Evolutionary conservation across 2,113 vertebrate species (phyloP), one percentile per base, ranked within the genome.

Genomic region (Galemys pyrenaicus): DNA sequence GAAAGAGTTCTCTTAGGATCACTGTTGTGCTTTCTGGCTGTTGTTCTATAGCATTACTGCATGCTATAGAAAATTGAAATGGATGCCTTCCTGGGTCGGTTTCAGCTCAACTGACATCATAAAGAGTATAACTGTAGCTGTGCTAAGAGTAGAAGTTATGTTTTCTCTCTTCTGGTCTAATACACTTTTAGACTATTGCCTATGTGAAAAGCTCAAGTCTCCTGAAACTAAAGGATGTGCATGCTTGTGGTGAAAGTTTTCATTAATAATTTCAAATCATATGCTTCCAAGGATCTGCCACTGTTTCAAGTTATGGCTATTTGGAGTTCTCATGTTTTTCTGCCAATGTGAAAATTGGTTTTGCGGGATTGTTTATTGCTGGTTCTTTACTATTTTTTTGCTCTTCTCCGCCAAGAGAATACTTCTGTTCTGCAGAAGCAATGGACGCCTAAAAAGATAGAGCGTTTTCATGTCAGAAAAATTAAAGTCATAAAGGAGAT

Each of bases 381-480:
- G 49, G 35, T 95, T 89, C 89, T 95, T 96, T 41, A 67, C 82
- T 81, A 22, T 26, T 32, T 65, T 64, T 41, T 28, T 17, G 49
- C 13, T 20, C 51, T 1, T n/a, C 24, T 93, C 58, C 37, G 75
- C 87, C 77, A 89, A 89, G 96, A 94, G 87, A 94, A 94, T 88
- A 85, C 51, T 88, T 92, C 77, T 94, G 20, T 67, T 88, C 65
- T 95, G 68, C 49, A 94, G 91, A 89, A 97, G 80, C 91, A 96
- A 64, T 28, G 73, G 81, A 89, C 92, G 64, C 64, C 92, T 94
- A 89, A 96, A 96, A 97, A 94, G 96, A 95, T 82, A 93, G 94
- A 96, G 95, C 2, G 81, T 92, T 97, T 96, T 97, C 84, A 95
- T 95, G 97, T 97, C 96, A 97, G 87, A 97, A 97, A 97, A 97